Evolutionary conservation across 2,888 invertebrate species (phyloP).

Genomic region (Anticlea derivata): DNA sequence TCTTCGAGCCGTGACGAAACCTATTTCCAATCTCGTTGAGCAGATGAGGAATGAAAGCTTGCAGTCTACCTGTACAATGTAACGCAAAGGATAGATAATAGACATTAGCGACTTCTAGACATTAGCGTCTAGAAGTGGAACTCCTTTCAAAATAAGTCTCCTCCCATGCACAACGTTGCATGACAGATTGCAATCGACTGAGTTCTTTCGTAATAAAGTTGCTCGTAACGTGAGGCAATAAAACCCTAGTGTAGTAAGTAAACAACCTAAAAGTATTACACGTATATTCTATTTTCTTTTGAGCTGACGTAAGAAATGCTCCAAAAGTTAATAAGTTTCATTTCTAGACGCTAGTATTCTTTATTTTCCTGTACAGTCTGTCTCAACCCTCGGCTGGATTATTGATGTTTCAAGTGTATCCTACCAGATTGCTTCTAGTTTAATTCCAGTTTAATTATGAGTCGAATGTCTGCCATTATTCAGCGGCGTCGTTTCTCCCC

Average conservation of each 20-base stretch:
- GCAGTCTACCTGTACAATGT: slow-evolving; percentile 8
- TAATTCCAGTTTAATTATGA: slow-evolving; percentile 39
- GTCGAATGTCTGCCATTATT: slow-evolving; percentile 27
- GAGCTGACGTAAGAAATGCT: too few species aligned
- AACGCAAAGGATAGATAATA: not conserved
- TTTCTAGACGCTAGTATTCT: slow-evolving; percentile 4
- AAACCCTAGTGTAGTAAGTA: too few species aligned
- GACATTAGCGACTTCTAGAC: too few species aligned
- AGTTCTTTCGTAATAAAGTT: too few species aligned
- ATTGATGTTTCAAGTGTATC: slow-evolving; percentile 37
- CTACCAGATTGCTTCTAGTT: slow-evolving; percentile 32
- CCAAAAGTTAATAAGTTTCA: too few species aligned
- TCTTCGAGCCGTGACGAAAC: slow-evolving; percentile 9
- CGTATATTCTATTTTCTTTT: too few species aligned
- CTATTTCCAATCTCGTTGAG: slow-evolving; percentile 19
- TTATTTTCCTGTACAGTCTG: slow-evolving; percentile 3
- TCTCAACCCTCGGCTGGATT: slow-evolving; percentile 27
- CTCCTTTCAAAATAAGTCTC: too few species aligned
- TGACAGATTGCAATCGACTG: too few species aligned
- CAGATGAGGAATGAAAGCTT: slow-evolving; percentile 10
- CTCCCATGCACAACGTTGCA: too few species aligned
- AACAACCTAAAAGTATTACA: too few species aligned
- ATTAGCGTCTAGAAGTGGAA: slow-evolving; percentile 9
- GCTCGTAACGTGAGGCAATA: too few species aligned
- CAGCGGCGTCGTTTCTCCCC: slow-evolving; percentile 7